Evolutionary conservation across 2,888 invertebrate species (phyloP).

Genomic region (Neoitamus cyanurus): DNA sequence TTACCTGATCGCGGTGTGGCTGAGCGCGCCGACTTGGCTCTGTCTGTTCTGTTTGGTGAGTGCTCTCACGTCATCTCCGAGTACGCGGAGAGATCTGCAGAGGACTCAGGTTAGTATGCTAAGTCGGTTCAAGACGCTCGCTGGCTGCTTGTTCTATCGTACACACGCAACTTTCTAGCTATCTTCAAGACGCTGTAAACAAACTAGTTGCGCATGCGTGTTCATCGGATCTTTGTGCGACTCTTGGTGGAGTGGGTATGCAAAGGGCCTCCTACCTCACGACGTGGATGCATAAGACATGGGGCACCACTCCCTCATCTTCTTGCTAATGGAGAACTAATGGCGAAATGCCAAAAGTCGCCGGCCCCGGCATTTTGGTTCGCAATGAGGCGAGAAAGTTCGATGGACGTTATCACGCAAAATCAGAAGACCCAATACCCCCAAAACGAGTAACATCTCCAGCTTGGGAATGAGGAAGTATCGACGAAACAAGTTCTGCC

Average conservation of each 20-base stretch:
- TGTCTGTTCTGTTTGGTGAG: not conserved
- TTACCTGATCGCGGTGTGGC: constrained; percentile 24
- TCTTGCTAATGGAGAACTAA: not conserved
- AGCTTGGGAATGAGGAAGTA: constrained; percentile 44
- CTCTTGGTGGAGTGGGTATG: not conserved
- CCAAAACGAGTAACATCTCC: constrained; percentile 4
- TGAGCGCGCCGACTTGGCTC: constrained; percentile 2
- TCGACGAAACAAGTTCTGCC: constrained; percentile 43
- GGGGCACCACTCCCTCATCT: not conserved
- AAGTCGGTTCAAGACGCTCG: not conserved
- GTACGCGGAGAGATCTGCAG: not conserved
- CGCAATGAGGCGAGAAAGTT: not conserved
- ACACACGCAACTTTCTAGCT: not conserved
- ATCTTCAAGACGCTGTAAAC: not conserved
- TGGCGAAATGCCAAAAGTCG: not conserved
- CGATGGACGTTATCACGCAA: constrained; percentile 11
- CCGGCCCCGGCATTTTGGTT: not conserved
- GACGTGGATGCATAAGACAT: not conserved
- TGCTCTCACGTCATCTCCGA: not conserved
- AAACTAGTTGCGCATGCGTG: not conserved
- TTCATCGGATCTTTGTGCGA: not conserved
- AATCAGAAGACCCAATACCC: not conserved
- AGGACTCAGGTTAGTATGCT: not conserved
- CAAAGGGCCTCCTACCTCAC: not conserved
- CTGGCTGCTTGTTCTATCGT: not conserved